Evolutionary conservation across 2,113 vertebrate genomes (phyloP).

Genomic region (Papio anubis): DNA sequence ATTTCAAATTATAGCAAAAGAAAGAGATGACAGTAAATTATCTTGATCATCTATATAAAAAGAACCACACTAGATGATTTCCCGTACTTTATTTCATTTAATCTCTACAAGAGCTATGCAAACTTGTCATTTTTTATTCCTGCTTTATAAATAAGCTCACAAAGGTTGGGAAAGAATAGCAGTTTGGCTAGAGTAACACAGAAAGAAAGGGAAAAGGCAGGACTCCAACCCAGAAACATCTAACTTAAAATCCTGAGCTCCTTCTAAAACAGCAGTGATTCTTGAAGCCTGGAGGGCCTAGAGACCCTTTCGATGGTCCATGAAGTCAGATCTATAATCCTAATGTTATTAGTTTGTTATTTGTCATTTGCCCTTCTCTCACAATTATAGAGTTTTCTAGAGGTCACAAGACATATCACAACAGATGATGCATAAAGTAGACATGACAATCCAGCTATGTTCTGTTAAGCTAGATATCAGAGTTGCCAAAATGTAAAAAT

Average conservation of each 20-base stretch:
- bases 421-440: neutral
- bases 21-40: neutral
- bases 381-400: neutral
- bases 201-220: neutral
- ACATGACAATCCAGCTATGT: neutral
- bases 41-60: neutral
- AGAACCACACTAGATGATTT: neutral
- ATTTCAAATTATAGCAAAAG: neutral
- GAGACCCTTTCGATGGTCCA: neutral
- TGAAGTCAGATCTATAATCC: neutral
- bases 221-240: neutral
- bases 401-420: neutral
- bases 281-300: neutral
- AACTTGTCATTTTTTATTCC: neutral
- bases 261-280: neutral
- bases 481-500: neutral
- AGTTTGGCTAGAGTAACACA: neutral
- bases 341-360: neutral
- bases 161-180: neutral
- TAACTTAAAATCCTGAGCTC: neutral
- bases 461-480: neutral
- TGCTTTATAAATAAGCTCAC: neutral
- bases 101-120: neutral
- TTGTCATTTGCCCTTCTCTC: neutral
- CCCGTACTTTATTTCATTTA: neutral